Evolutionary conservation across 1,140 invertebrate genomes (phyloP).

Genomic region (Hesperophylax magnus): DNA sequence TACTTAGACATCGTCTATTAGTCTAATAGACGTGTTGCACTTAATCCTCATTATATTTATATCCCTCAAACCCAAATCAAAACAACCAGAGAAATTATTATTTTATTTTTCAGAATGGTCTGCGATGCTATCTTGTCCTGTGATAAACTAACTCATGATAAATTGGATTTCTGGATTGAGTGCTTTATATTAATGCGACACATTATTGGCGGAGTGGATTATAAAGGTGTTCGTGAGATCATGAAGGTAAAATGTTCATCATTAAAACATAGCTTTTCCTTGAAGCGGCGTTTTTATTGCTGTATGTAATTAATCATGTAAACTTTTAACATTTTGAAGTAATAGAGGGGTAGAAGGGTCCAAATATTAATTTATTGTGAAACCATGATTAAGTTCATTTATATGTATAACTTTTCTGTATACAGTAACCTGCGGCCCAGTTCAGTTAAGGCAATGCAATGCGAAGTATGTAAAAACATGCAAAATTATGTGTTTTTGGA

Average conservation of each 20-base stretch:
- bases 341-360: too few species aligned
- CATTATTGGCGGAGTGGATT: constrained; percentile 92
- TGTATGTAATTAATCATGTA: too few species aligned
- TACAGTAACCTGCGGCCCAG: too few species aligned
- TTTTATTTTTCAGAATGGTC: constrained; percentile 75
- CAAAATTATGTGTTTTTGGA: too few species aligned
- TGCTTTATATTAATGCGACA: constrained; percentile 88
- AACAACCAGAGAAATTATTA: neutral
- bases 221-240: constrained; percentile 94
- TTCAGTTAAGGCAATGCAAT: too few species aligned
- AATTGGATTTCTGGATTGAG: constrained; percentile 89
- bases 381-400: too few species aligned
- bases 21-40: neutral
- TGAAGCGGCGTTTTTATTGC: neutral
- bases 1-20: too few species aligned
- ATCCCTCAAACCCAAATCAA: neutral
- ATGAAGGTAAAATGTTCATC: constrained; percentile 80
- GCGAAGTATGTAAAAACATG: too few species aligned
- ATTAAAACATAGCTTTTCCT: neutral
- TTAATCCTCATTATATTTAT: neutral
- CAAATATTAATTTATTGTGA: too few species aligned
- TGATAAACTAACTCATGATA: constrained; percentile 83
- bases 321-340: too few species aligned
- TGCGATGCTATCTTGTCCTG: constrained; percentile 87
- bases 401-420: too few species aligned